phyloP scores from a whole-genome alignment of 2,797 vertebrate genomes.

The Gypaetus barbatus region DNA sequence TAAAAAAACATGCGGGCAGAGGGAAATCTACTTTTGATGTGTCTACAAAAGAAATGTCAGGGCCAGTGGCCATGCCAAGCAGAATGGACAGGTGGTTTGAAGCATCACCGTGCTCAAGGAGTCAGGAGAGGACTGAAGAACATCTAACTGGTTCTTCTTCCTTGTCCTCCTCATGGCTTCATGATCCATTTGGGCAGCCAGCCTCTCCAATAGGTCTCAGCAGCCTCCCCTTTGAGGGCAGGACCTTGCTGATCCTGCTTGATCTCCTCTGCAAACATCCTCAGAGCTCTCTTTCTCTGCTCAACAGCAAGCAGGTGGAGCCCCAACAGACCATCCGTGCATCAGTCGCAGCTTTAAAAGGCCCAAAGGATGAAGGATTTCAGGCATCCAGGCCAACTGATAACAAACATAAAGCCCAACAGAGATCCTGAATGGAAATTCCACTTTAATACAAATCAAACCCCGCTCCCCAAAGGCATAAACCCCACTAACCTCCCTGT shows the following conservation, averaged over 20 bases:
- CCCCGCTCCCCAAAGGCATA: not conserved
- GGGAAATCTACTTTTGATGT: not conserved
- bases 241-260: not conserved
- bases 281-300: not conserved
- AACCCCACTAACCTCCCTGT: not conserved
- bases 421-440: not conserved
- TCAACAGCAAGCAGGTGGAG: not conserved
- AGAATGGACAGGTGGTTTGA: not conserved
- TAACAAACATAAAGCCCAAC: not conserved
- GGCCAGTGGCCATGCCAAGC: not conserved
- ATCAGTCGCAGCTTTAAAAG: not conserved
- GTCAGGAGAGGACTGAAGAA: not conserved
- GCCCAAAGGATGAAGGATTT: not conserved
- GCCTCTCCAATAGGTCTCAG: not conserved
- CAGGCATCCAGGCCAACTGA: not conserved
- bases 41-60: not conserved
- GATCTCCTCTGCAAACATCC: not conserved
- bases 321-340: not conserved
- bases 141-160: not conserved
- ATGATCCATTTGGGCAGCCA: not conserved
- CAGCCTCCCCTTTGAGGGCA: not conserved
- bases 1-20: not conserved
- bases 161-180: not conserved
- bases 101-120: not conserved
- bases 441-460: not conserved